Conservation (phyloP, 2,797 vertebrate genomes). For the Rachycentron canadum region DNA sequence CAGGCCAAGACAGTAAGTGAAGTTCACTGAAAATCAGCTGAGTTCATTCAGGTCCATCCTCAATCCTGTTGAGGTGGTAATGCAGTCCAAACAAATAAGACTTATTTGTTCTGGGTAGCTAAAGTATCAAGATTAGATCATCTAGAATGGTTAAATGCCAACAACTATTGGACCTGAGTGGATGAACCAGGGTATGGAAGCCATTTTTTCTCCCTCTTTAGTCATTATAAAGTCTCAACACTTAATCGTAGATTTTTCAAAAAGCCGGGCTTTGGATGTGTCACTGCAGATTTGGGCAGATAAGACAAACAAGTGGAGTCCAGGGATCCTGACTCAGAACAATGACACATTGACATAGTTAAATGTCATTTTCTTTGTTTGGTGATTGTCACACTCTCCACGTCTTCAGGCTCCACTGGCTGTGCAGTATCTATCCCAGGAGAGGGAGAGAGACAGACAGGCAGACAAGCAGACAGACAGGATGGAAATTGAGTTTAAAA, state of each 20-base stretch:
- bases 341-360: not conserved
- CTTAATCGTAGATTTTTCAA: not conserved
- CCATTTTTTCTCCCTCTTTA: too few relatives aligned
- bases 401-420: constrained; percentile 13
- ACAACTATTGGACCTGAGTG: not conserved
- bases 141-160: not conserved
- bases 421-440: not conserved
- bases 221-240: not conserved
- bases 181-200: too few relatives aligned
- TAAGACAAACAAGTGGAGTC: too few relatives aligned
- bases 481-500: constrained; percentile 39
- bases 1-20: not conserved
- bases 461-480: not conserved
- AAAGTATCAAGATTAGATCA: too few relatives aligned
- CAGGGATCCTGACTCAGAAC: too few relatives aligned
- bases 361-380: not conserved
- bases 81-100: not conserved
- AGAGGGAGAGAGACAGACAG: not conserved
- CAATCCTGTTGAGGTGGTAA: too few relatives aligned
- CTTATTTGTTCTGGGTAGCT: not conserved
- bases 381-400: constrained; percentile 4
- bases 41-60: not conserved
- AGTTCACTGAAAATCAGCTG: not conserved
- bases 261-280: not conserved
- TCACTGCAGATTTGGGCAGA: not conserved